Evolutionary conservation across 2,797 vertebrate genomes (phyloP), one percentile per base, ranked within the genome.

Genomic region (Carcharodon carcharias): DNA sequence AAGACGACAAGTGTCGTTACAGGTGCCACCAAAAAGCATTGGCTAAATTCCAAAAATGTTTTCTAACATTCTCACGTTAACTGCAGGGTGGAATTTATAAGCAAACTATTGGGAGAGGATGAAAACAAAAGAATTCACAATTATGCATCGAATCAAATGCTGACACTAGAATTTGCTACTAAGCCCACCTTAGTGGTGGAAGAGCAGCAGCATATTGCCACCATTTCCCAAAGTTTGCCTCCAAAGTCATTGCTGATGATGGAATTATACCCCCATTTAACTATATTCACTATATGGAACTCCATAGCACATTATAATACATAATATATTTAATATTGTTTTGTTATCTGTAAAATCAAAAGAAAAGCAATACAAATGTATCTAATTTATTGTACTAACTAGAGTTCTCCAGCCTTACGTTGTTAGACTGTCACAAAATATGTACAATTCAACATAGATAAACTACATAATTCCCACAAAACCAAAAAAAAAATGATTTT

Each of bases 361-460:
- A 35, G n/a, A 61, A 92, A 35, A 92, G 21, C 50, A 93, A 21
- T 65, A 40, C 3, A 9, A 65, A 16, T 50, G 58, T 89, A 87
- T 31, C 9, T 56, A 9, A 2, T 31, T 92, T 65, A 92, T 16
- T 61, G 35, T 63, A 5, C 23, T 92, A 61, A 91, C 40, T 85
- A 23, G 80, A 63, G 8, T 63, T 63, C 23, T 12, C 65, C n/a
- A 94, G 63, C 63, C 3, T 69, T 69, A 94, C 45, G 50, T 94
- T 94, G n/a, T 67, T 94, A 45, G 18, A 94, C 56, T 50, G 61
- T n/a, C 63, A 94, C 63, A 94, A 94, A 94, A 94, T 65, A 94
- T n/a, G 50, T 58, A 31, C 50, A 77, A 4, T 67, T 56, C 12
- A 95, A 56, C 50, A 45, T 18, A 28, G 50, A 71, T 95, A 95